Evolutionary conservation across 1,140 invertebrate species (phyloP).

Genomic region (Luehdorfia chinensis): DNA sequence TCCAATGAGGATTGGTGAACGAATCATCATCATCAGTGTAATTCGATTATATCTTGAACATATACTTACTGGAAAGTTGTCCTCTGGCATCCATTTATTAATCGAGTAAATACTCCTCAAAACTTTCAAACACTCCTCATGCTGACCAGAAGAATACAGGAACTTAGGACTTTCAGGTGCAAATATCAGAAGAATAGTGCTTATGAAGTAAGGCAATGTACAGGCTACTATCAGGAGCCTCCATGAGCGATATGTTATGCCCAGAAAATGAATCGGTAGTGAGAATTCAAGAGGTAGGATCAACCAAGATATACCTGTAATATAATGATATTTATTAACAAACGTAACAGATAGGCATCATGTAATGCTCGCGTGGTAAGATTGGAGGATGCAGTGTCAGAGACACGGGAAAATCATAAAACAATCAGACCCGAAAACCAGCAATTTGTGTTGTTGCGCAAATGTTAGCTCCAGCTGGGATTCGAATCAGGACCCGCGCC

Average conservation of each 20-base stretch:
- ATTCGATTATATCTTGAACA: too few species aligned
- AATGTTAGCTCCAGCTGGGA: too few species aligned
- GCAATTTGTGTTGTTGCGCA: too few species aligned
- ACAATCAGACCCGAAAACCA: too few species aligned
- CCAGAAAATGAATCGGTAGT: conserved; percentile 47
- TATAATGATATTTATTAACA: conserved; percentile 1
- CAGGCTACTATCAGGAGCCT: conserved; percentile 81
- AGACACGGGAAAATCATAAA: too few species aligned
- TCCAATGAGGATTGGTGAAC: too few species aligned
- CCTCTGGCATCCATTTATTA: conserved; percentile 70
- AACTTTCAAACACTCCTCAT: conserved; percentile 77
- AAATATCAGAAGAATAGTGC: conserved; percentile 77
- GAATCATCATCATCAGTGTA: too few species aligned
- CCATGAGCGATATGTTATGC: conserved; percentile 80
- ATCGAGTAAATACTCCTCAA: conserved; percentile 76
- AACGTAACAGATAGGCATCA: neutral
- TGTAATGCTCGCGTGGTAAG: too few species aligned
- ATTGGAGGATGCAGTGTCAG: too few species aligned
- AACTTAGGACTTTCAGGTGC: conserved; percentile 87
- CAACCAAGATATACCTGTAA: conserved; percentile 81
- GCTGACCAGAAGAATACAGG: conserved; percentile 77
- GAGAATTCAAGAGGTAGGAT: conserved; percentile 79
- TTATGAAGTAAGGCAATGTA: conserved; percentile 80
- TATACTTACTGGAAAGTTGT: conserved; percentile 50
- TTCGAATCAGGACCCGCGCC: too few species aligned